A percentile compares a stretch with the other conserved stretches of the same genome.
Conservation (phyloP, 2,797 vertebrate genomes). For the Threskiornis aethiopicus region DNA sequence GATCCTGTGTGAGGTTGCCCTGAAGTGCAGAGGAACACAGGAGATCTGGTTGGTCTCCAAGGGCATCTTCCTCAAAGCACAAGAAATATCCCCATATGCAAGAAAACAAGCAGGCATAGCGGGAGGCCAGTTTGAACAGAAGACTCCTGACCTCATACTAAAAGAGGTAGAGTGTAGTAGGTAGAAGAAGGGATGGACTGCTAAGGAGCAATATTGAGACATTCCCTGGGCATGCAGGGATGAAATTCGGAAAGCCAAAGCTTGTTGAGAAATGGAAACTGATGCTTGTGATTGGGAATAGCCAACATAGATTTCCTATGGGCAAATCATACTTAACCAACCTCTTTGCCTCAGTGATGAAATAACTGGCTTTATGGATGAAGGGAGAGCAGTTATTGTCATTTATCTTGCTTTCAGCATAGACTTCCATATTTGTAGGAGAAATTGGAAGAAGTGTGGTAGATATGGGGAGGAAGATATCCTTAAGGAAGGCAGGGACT, state of each 20-base stretch:
- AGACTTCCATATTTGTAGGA: background rate
- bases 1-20: background rate
- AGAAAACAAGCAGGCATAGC: background rate
- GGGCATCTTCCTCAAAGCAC: background rate
- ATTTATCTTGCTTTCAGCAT: background rate
- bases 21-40: background rate
- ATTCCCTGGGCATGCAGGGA: background rate
- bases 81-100: background rate
- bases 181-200: background rate
- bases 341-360: background rate
- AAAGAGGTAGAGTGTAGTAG: background rate
- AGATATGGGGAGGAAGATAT: background rate
- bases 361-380: background rate
- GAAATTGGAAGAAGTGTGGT: background rate
- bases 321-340: background rate
- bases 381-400: background rate
- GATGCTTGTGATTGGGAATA: background rate
- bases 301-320: background rate
- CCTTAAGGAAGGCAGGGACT: background rate
- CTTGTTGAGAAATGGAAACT: background rate
- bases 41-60: background rate
- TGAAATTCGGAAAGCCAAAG: background rate
- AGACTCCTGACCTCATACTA: background rate
- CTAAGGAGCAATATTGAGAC: background rate
- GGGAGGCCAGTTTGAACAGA: background rate